Base-by-base conservation (phyloP, 2,888 invertebrate genomes). In the Dioctria rufipes region DNA sequence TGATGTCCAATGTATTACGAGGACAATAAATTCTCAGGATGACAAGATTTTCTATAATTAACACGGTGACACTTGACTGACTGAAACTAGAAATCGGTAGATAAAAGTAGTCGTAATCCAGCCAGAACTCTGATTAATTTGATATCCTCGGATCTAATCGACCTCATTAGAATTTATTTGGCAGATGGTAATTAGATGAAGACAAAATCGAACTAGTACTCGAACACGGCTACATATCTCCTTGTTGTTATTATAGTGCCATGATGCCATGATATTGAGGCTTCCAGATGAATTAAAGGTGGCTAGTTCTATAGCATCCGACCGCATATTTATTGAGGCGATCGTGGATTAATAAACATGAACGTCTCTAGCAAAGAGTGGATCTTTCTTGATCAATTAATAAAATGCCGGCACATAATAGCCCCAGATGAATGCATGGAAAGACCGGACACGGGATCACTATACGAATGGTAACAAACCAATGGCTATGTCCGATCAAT, bases 131-230 rank as follows among this genome's bases (percentile, higher is more conserved):
- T 69, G 73, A 73, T 54, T 73, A 73, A 73, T 42, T 73, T 77
- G 63, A 77, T 63, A 43, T 46, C 63, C 46, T 63, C 63, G 46
- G 63, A 61, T 49, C 61, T 63, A 77, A 77, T 77, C 77, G 63
- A 63, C 49, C 77, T 77, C 63, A 77, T 77, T 77, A 77, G 77
- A 77, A 77, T 77, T 63, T 77, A 77, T 77, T 77, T 77, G 77
- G 77, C 77, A 77, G 77, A 77, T 77, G 77, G 46, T 77, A 77
- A 77, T 77, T 77, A 77, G 61, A 77, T 63, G 39, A 42, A 60
- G 73, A 73, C 73, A 73, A 73, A 73, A 13, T 51, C 25, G 42
- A 58, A 9, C 58, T 37, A 42, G 25, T 58, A 73, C 73, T n/a
- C n/a, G 4, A 11, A 11, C 25, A 67, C 40, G 58, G 42, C 58